Percentiles rank a stretch among this genome's conserved stretches.
These are phyloP conservation scores for Malurus elegans DNA, from an alignment of 2,113 vertebrate genomes.

Conservation along the genomic window DNA sequence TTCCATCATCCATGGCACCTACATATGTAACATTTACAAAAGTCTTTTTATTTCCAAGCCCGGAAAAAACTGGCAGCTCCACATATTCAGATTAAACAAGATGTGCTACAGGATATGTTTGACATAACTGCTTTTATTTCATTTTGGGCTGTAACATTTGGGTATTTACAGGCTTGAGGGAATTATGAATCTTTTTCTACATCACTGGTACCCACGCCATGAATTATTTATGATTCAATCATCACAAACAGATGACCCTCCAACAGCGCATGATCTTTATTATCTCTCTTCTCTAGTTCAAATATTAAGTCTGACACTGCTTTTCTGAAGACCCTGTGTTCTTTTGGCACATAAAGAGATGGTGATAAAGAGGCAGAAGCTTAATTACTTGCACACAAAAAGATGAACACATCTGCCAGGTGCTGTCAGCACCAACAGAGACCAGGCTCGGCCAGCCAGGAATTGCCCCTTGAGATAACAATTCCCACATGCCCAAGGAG, in stretches of 20 bases:
- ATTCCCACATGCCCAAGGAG: not conserved
- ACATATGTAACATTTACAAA: not conserved
- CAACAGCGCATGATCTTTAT: not conserved
- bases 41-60: not conserved
- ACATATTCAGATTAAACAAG: not conserved
- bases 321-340: not conserved
- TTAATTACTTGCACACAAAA: not conserved
- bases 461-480: not conserved
- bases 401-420: not conserved
- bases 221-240: constrained; percentile 5
- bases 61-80: not conserved
- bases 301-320: not conserved
- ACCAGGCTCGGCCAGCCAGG: not conserved
- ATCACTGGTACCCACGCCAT: not conserved
- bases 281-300: not conserved
- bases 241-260: not conserved
- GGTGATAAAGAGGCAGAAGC: not conserved
- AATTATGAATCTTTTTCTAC: not conserved
- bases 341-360: not conserved
- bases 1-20: not conserved
- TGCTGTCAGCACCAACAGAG: not conserved
- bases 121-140: not conserved
- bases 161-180: not conserved
- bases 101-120: not conserved
- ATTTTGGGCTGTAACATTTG: not conserved